A percentile compares a stretch with the other conserved stretches of the same genome.
These are phyloP conservation scores for Delphinapterus leucas DNA, from an alignment of 2,113 vertebrate genomes.

Conservation along the genomic window DNA sequence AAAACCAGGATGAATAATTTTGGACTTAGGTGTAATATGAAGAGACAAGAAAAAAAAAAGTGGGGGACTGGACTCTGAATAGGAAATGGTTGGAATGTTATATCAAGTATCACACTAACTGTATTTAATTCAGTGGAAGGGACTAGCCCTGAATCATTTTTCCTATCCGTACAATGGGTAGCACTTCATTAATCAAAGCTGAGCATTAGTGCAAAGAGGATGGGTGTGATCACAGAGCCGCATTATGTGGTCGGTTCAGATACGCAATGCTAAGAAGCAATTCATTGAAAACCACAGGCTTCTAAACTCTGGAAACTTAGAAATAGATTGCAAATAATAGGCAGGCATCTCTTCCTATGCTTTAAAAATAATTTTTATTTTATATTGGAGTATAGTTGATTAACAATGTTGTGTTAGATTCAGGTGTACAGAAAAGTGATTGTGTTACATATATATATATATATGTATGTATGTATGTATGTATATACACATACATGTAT, in stretches of 20 bases:
- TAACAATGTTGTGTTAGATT: background rate
- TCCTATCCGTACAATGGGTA: background rate
- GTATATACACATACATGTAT: background rate
- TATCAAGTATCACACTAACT: background rate
- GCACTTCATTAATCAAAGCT: background rate
- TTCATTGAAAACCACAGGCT: background rate
- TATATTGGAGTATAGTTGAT: background rate
- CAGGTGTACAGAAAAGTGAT: background rate
- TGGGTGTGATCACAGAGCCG: background rate
- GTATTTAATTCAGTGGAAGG: background rate
- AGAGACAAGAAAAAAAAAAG: background rate
- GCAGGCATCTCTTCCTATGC: background rate
- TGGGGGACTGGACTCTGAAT: background rate
- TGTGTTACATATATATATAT: background rate
- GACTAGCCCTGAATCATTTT: background rate
- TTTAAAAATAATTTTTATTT: background rate
- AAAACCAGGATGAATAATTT: conserved; percentile 36
- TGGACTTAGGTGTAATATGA: conserved; percentile 1
- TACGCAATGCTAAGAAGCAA: background rate
- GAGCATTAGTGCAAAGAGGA: background rate
- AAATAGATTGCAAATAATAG: background rate
- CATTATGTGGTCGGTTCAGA: background rate
- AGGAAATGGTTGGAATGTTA: background rate
- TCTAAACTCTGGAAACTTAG: background rate
- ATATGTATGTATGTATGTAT: background rate